Percentiles rank a stretch among this genome's conserved stretches.
Conservation (phyloP, 2,797 vertebrate genomes). For the Cryptoblepharus egeriae region DNA sequence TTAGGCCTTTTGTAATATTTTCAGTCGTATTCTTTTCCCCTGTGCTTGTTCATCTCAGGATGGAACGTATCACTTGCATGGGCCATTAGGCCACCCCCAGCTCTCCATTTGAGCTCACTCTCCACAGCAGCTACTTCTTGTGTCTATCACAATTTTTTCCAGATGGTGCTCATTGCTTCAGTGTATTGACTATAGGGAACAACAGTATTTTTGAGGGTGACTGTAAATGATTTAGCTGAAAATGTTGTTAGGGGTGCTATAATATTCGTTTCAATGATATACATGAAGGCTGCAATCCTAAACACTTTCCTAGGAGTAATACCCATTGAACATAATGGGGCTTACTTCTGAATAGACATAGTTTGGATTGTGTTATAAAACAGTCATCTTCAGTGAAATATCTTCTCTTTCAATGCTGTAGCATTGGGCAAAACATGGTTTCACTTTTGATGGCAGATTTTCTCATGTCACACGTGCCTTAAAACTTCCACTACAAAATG, state of each 20-base stretch:
- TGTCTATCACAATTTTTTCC: slow-evolving; percentile 69
- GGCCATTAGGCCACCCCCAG: slow-evolving; percentile 69
- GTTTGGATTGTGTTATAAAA: no score
- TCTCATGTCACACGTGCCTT: slow-evolving; percentile 13
- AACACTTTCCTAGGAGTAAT: no score
- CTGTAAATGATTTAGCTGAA: slow-evolving; percentile 29
- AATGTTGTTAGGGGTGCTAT: slow-evolving; percentile 7
- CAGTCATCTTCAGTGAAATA: neutral
- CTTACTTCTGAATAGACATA: no score
- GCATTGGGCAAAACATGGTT: neutral
- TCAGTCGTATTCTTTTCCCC: slow-evolving; percentile 44
- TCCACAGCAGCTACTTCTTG: slow-evolving; percentile 62
- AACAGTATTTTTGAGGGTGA: no score
- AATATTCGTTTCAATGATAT: neutral
- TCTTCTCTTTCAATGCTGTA: neutral
- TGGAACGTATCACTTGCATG: slow-evolving; percentile 60
- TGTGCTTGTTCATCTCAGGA: slow-evolving; percentile 52
- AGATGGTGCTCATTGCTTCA: slow-evolving; percentile 71
- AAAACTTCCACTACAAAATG: slow-evolving; percentile 24
- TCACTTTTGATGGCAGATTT: neutral
- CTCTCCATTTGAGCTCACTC: slow-evolving; percentile 66
- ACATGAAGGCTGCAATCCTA: no score
- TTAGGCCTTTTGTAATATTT: slow-evolving; percentile 8
- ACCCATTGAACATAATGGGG: no score
- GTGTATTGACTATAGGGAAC: slow-evolving; percentile 56